Percentiles rank a stretch among this genome's conserved stretches.
These are phyloP conservation scores for Zosterops pallidus DNA, from an alignment of 2,113 vertebrate genomes.

Conservation along the genomic window DNA sequence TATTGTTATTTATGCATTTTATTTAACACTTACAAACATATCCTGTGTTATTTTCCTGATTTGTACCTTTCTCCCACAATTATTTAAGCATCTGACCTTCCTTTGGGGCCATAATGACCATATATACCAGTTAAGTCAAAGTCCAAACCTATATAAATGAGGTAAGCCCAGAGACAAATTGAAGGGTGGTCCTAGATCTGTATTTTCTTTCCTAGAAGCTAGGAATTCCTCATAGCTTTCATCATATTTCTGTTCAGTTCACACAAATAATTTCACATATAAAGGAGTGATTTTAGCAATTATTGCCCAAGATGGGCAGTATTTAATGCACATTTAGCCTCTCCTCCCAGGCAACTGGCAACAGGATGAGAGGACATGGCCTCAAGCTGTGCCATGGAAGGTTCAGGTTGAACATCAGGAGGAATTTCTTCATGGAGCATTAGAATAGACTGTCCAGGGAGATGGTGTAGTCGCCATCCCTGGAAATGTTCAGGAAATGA, in stretches of 20 bases:
- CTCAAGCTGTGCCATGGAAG: background rate
- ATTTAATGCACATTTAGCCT: background rate
- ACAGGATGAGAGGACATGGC: background rate
- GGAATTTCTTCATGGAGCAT: background rate
- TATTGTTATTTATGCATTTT: background rate
- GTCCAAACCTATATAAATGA: background rate
- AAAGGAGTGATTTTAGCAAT: background rate
- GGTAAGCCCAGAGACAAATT: background rate
- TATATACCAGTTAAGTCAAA: background rate
- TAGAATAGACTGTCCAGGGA: background rate
- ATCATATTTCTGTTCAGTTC: background rate
- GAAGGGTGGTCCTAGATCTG: background rate
- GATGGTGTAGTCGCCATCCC: background rate
- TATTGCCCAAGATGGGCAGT: background rate
- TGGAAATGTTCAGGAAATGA: background rate
- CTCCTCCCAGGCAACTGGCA: background rate
- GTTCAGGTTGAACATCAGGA: background rate
- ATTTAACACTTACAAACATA: background rate
- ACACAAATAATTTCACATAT: background rate
- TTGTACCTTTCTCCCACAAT: background rate
- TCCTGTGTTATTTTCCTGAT: background rate
- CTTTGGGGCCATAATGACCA: background rate
- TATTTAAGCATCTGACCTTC: background rate
- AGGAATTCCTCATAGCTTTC: background rate
- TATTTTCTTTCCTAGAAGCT: background rate